Conservation (phyloP, 2,797 vertebrate species). For the Lindbergichthys nudifrons region DNA sequence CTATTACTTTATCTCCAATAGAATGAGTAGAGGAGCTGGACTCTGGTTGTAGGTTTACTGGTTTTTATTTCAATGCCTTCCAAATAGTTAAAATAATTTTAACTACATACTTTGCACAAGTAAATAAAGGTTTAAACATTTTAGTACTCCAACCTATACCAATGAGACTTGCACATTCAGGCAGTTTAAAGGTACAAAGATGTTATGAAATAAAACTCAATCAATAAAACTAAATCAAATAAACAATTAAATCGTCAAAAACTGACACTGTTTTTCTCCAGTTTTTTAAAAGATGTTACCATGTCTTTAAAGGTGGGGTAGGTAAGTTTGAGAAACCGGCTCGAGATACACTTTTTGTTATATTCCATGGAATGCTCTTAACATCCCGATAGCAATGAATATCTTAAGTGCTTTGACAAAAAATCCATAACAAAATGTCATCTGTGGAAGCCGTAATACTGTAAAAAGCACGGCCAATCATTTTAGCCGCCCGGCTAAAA, state of each 20-base stretch:
- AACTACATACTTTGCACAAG: neutral
- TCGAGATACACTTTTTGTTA: too few species aligned
- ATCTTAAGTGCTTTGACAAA: too few species aligned
- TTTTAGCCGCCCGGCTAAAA: too few species aligned
- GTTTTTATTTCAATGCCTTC: too few species aligned
- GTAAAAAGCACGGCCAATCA: too few species aligned
- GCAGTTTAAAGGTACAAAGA: neutral
- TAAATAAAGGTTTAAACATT: constrained; percentile 1
- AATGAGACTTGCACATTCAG: neutral
- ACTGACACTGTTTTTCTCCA: neutral
- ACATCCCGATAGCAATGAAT: too few species aligned
- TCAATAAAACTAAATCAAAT: neutral
- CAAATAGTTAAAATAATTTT: too few species aligned
- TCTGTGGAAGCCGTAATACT: too few species aligned
- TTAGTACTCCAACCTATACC: neutral
- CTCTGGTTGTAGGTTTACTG: neutral
- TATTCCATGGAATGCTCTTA: too few species aligned
- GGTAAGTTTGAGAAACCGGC: too few species aligned
- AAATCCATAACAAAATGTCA: too few species aligned
- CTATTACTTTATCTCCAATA: neutral
- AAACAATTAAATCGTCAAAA: neutral
- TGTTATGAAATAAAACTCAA: neutral
- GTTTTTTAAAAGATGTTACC: neutral
- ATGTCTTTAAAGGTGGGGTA: neutral
- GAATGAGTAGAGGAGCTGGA: neutral